Conservation (phyloP, 2,888 invertebrate species). For the Drosophila koepferae region DNA sequence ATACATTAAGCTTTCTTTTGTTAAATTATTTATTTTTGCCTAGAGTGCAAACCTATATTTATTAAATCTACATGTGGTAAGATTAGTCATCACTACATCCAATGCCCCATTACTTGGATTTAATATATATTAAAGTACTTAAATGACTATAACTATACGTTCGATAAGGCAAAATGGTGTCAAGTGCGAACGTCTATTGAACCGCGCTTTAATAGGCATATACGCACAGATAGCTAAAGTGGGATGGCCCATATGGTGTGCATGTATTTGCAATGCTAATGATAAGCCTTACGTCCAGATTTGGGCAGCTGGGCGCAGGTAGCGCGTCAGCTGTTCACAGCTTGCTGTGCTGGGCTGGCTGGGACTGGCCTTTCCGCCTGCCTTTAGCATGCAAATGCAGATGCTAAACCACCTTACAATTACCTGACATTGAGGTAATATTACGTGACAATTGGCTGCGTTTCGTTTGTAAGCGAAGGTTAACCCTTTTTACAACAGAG, state of each 20-base stretch:
- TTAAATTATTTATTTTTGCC: no score
- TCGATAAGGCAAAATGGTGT: constrained; percentile 26
- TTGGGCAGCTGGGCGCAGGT: constrained; percentile 32
- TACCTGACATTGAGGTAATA: constrained; percentile 65
- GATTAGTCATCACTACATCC: background rate
- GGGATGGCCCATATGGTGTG: constrained; percentile 22
- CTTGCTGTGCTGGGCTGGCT: constrained; percentile 8
- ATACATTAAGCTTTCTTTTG: no score
- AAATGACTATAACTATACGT: background rate
- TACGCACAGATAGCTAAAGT: background rate
- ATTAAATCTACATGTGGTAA: background rate
- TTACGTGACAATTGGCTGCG: constrained; percentile 58
- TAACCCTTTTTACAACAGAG: constrained; percentile 56
- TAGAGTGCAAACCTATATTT: no score
- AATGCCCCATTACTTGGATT: background rate
- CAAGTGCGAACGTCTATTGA: constrained; percentile 64
- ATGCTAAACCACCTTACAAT: constrained; percentile 37
- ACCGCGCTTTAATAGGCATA: constrained; percentile 9
- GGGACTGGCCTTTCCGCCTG: constrained; percentile 21
- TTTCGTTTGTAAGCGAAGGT: constrained; percentile 51
- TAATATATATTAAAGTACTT: background rate
- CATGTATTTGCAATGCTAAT: constrained; percentile 39
- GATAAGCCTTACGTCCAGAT: constrained; percentile 24
- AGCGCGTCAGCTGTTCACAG: constrained; percentile 16
- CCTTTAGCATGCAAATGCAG: constrained; percentile 69